phyloP scores from a whole-genome alignment of 2,888 invertebrate species.

The Pegoplata infirma region DNA sequence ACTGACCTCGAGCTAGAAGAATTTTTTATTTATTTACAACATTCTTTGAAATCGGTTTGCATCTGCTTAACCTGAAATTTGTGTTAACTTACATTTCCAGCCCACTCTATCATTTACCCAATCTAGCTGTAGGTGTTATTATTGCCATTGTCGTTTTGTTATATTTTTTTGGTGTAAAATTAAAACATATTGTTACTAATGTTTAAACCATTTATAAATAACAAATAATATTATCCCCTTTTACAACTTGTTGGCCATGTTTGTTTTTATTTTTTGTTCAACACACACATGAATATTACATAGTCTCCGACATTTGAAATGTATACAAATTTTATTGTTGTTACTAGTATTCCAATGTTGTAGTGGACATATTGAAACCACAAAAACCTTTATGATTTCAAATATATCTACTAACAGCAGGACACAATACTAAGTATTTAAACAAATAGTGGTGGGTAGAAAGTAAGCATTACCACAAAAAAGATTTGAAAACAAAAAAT shows the following conservation, averaged over 20 bases:
- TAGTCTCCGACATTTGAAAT: no score
- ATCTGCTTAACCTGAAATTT: no score
- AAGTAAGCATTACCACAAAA: no score
- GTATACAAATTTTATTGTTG: not conserved
- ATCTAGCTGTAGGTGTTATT: no score
- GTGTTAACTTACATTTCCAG: no score
- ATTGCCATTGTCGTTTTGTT: not conserved
- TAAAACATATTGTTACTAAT: slow-evolving; percentile 56
- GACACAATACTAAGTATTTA: slow-evolving; percentile 40
- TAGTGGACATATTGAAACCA: slow-evolving; percentile 37
- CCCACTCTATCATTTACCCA: no score
- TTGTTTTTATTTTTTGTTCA: slow-evolving; percentile 35
- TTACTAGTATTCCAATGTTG: not conserved
- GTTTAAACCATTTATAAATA: slow-evolving; percentile 58
- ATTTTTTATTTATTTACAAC: no score
- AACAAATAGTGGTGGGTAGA: not conserved
- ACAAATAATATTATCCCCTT: slow-evolving; percentile 52
- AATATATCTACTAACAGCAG: slow-evolving; percentile 39
- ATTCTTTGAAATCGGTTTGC: no score
- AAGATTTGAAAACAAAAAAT: no score
- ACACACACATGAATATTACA: no score
- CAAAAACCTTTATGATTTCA: slow-evolving; percentile 49
- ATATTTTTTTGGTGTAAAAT: slow-evolving; percentile 43
- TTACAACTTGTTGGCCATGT: slow-evolving; percentile 48
- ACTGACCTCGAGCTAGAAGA: no score